Conservation (phyloP, 2,888 invertebrate species). For the Eilema caniola region DNA sequence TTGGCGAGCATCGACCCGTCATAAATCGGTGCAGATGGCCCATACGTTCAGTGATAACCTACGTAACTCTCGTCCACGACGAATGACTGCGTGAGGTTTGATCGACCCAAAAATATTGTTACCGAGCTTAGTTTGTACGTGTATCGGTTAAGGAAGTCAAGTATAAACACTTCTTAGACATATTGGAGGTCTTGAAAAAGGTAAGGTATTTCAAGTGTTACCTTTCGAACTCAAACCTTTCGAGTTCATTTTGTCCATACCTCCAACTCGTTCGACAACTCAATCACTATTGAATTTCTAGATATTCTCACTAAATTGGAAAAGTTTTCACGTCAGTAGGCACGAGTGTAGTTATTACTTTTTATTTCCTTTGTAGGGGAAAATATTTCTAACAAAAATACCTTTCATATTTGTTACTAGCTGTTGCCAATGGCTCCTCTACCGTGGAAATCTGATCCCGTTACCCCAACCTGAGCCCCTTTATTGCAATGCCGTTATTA, state of each 20-base stretch:
- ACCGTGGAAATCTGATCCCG: too few species aligned
- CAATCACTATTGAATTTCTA: neutral
- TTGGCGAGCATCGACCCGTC: conserved; percentile 58
- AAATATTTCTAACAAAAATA: too few species aligned
- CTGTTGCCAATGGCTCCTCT: too few species aligned
- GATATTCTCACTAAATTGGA: neutral
- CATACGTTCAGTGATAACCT: conserved; percentile 72
- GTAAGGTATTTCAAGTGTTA: neutral
- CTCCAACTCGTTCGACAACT: neutral
- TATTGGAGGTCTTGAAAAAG: neutral
- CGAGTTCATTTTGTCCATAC: neutral
- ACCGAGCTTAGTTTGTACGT: conserved; percentile 39
- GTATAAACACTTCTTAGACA: neutral
- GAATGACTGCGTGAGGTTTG: conserved; percentile 57
- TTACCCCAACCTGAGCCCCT: too few species aligned
- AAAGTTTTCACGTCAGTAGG: neutral
- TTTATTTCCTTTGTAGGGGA: too few species aligned
- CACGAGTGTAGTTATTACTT: neutral
- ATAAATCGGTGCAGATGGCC: conserved; percentile 68
- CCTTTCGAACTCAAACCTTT: conserved; percentile 3
- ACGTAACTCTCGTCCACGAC: conserved; percentile 64
- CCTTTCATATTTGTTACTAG: too few species aligned
- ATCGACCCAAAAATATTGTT: conserved; percentile 54
- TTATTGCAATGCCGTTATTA: too few species aligned
- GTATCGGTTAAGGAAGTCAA: conserved; percentile 20